Conservation (phyloP, 2,797 vertebrate species). For the Takifugu rubripes region DNA sequence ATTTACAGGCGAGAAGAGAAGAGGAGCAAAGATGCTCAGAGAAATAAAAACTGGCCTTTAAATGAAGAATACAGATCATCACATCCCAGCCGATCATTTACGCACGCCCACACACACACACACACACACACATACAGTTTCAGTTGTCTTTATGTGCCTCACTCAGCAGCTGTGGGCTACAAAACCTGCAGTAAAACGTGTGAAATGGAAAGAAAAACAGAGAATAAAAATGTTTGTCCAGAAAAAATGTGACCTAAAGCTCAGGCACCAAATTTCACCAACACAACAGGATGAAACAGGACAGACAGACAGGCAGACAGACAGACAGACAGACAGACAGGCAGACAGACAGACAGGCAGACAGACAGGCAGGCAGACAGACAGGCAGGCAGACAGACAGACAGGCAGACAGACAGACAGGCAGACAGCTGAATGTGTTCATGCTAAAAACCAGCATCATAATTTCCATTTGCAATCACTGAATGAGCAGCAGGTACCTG, state of each 20-base stretch:
- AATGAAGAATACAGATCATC: no score
- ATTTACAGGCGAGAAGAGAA: slow-evolving; percentile 6
- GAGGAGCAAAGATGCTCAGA: neutral
- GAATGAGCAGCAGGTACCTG: neutral
- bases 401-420: neutral
- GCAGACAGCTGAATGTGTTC: slow-evolving; percentile 4
- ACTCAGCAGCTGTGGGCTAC: neutral
- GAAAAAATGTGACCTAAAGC: no score
- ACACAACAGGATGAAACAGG: neutral
- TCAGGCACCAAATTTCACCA: slow-evolving; percentile 5
- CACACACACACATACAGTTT: neutral
- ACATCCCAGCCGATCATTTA: no score
- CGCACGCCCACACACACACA: no score
- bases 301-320: no score
- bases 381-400: no score
- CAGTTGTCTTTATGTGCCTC: no score
- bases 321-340: no score
- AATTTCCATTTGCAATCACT: slow-evolving; percentile 26
- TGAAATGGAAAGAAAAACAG: neutral
- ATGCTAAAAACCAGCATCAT: neutral
- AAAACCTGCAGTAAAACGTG: slow-evolving; percentile 17
- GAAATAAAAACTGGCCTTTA: neutral
- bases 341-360: no score
- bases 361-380: no score
- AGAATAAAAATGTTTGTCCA: neutral